These are phyloP conservation scores for Sparidentex hasta DNA, from an alignment of 2,797 vertebrate species.

Conservation along the genomic window DNA sequence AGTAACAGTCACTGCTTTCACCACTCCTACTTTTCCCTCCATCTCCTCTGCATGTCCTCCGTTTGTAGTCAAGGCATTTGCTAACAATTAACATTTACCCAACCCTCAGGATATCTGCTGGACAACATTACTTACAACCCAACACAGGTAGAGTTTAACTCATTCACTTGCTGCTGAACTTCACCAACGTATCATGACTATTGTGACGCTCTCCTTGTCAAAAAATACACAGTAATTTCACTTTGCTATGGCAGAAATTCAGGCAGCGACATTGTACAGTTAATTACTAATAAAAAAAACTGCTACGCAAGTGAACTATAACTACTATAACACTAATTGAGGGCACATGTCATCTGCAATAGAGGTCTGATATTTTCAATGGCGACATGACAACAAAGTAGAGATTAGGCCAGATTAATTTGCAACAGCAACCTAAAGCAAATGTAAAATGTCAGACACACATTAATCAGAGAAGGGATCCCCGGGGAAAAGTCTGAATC, in stretches of 20 bases:
- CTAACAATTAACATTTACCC: neutral
- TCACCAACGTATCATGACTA: no score
- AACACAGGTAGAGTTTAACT: neutral
- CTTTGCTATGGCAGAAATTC: neutral
- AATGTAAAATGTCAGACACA: neutral
- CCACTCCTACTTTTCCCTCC: neutral
- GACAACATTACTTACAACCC: neutral
- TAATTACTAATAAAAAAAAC: neutral
- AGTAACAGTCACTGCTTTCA: constrained; percentile 9
- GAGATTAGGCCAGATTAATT: neutral
- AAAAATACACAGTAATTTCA: no score
- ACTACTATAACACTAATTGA: neutral
- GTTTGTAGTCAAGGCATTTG: neutral
- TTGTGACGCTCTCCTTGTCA: neutral
- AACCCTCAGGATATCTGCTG: no score
- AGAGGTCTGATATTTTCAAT: neutral
- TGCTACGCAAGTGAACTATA: neutral
- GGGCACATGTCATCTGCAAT: no score
- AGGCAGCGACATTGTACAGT: neutral
- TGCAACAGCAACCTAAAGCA: neutral
- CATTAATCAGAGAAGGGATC: neutral
- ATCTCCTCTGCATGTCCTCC: neutral
- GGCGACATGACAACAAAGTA: neutral
- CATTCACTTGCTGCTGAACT: neutral
- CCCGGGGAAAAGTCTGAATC: neutral